Conservation (phyloP, 2,888 invertebrate genomes). For the Lycocerus yunnanus region DNA sequence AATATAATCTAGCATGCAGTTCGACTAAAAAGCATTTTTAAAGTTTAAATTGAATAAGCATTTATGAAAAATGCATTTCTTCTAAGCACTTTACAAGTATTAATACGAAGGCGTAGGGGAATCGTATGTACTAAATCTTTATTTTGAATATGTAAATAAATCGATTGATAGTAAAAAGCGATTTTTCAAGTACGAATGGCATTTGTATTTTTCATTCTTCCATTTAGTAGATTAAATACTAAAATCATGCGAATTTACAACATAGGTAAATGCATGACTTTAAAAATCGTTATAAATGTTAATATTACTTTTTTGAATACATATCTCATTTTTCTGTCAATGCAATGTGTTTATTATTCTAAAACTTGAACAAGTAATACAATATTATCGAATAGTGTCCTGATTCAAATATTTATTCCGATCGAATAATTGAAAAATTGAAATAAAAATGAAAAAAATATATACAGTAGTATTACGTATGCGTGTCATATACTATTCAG, state of each 20-base stretch:
- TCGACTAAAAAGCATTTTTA: background rate
- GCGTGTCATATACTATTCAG: background rate
- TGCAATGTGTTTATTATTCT: background rate
- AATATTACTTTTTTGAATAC: background rate
- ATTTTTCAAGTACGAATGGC: conserved; percentile 1
- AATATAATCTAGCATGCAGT: no score
- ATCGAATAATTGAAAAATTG: background rate
- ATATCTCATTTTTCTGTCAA: background rate
- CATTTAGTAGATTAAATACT: background rate
- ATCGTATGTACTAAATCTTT: background rate
- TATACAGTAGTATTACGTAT: background rate
- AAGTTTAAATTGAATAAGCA: background rate
- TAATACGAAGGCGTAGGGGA: background rate
- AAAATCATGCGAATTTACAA: background rate
- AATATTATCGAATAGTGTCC: background rate
- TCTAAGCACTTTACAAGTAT: background rate
- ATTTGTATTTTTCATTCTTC: conserved; percentile 1
- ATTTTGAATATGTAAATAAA: background rate
- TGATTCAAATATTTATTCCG: background rate
- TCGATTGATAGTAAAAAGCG: conserved; percentile 1
- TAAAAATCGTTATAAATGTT: background rate
- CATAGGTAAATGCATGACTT: background rate
- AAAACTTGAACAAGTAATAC: background rate
- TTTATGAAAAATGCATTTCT: background rate
- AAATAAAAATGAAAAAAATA: background rate